These are phyloP conservation scores for Eptatretus atami DNA, from an alignment of 2,797 vertebrate genomes.

Conservation along the genomic window DNA sequence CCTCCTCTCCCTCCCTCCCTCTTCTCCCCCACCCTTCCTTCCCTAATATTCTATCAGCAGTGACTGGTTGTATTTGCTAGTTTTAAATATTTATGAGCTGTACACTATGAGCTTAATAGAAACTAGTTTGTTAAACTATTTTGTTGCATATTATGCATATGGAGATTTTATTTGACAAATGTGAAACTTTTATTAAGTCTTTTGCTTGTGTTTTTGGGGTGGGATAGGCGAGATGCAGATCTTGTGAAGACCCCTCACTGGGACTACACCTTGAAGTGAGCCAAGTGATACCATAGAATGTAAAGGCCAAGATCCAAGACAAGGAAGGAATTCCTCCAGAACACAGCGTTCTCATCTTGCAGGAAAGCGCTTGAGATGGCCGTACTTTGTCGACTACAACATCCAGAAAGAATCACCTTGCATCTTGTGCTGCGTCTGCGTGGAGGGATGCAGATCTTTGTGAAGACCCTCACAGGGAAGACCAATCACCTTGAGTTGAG, in stretches of 20 bases:
- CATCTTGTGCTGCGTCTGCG: slow-evolving; percentile 18
- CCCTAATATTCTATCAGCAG: no score
- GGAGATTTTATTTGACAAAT: no score
- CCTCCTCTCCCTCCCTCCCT: no score
- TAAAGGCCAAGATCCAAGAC: slow-evolving; percentile 16
- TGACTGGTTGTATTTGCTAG: no score
- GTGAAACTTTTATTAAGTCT: no score
- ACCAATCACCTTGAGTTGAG: slow-evolving; percentile 23
- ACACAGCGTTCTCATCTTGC: slow-evolving; percentile 19
- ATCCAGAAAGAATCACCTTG: slow-evolving; percentile 28
- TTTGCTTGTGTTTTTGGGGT: no score
- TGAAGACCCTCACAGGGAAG: slow-evolving; percentile 19
- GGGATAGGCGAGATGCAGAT: slow-evolving; percentile 20
- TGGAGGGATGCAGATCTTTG: slow-evolving; percentile 20
- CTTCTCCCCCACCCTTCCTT: no score
- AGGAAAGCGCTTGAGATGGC: slow-evolving; percentile 18
- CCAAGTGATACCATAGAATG: slow-evolving; percentile 23
- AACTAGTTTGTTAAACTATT: no score
- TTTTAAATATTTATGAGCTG: no score
- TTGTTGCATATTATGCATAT: no score
- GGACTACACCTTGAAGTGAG: slow-evolving; percentile 22
- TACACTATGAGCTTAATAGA: no score
- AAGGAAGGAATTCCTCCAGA: slow-evolving; percentile 20
- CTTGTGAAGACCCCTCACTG: slow-evolving; percentile 25
- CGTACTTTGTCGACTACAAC: slow-evolving; percentile 21